Evolutionary conservation across 2,888 invertebrate genomes (phyloP).

Genomic region (Nephrocerus scutellatus): DNA sequence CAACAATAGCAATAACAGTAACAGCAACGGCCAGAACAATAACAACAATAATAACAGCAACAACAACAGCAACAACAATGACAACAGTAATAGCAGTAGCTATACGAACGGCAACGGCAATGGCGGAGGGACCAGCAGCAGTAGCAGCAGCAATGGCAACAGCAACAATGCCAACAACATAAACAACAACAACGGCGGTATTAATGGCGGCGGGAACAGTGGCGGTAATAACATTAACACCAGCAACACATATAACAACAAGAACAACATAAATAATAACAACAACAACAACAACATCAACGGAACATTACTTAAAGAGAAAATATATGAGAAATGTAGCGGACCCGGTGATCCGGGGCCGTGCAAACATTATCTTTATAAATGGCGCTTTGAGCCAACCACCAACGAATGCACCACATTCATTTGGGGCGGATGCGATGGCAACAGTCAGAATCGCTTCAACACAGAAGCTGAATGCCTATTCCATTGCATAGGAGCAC

Average conservation of each 20-base stretch:
- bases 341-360: slow-evolving; percentile 52
- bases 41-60: slow-evolving; percentile 16
- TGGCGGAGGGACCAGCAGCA: slow-evolving; percentile 16
- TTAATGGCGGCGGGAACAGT: slow-evolving; percentile 14
- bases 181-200: slow-evolving; percentile 14
- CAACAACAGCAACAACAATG: slow-evolving; percentile 17
- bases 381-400: slow-evolving; percentile 60
- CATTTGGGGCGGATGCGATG: slow-evolving; percentile 63
- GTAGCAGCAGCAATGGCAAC: slow-evolving; percentile 2
- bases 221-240: slow-evolving; percentile 8
- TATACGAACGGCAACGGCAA: slow-evolving; percentile 14
- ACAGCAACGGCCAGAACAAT: slow-evolving; percentile 12
- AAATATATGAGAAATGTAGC: slow-evolving; percentile 43
- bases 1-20: slow-evolving; percentile 15
- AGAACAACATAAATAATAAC: slow-evolving; percentile 11
- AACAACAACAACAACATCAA: slow-evolving; percentile 25
- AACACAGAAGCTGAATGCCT: slow-evolving; percentile 61
- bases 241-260: slow-evolving; percentile 8
- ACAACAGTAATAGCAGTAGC: slow-evolving; percentile 19
- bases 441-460: slow-evolving; percentile 61
- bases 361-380: slow-evolving; percentile 59
- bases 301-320: slow-evolving; percentile 36
- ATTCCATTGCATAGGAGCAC: slow-evolving; percentile 56
- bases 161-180: slow-evolving; percentile 16
- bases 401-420: slow-evolving; percentile 56